Evolutionary conservation across 2,888 invertebrate genomes (phyloP), one percentile per base, ranked within the genome.

Genomic region (Aphrophora alni): DNA sequence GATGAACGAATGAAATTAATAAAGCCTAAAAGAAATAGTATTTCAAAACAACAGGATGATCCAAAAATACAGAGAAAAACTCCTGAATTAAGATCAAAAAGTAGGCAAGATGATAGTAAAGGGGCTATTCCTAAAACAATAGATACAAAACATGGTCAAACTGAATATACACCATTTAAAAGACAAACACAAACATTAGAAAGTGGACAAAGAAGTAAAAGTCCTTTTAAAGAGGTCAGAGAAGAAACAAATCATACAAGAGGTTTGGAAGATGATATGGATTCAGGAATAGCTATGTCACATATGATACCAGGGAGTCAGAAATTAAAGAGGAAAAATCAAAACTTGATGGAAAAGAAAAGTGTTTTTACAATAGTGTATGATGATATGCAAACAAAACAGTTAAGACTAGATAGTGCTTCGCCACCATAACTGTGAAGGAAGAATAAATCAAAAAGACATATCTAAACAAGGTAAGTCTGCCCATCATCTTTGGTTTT

Each of bases 311-410:
- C 82, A 26, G 75, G 78, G 27, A 82, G 79, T 80, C 82, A 82
- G 27, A 80, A 72, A 21, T 73, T 82, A 38, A 78, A 79, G 59
- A 82, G 83, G 21, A 84, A 84, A 75, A 84, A 89, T 83, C 90
- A 90, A 83, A 89, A 90, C 83, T 87, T 91, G 80, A 85, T 91
- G 82, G 96, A 97, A 86, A 97, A 97, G 89, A 97, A 97, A 87
- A 97, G 97, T 87, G 94, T 97, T 33, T 97, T 97, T 87, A 96
- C 96, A 8, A 97, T 97, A 84, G 97, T 97, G 0, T 97, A 97
- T 87, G 95, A 95, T 86, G 97, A 97, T 86, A 95, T 97, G 86
- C 94, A 95, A 84, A 96, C 96, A 0, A 94, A 94, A 86, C 95
- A 95, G 87, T 89, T 96, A 78, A 89, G 94, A 86, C 93, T 95